These are phyloP conservation scores for Punctoribates punctum DNA, from an alignment of 2,888 invertebrate species.

Conservation along the genomic window DNA sequence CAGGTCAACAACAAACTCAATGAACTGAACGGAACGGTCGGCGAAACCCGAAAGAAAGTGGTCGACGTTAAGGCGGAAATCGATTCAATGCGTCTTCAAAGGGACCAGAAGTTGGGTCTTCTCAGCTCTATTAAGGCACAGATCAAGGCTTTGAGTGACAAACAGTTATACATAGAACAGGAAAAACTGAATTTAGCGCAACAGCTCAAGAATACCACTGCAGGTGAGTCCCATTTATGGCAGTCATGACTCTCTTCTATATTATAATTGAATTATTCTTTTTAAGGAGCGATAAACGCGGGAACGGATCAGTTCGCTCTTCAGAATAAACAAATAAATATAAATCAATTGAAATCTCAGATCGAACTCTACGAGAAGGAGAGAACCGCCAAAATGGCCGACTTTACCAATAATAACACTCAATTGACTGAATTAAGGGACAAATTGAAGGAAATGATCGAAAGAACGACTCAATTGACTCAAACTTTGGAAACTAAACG, in stretches of 20 bases:
- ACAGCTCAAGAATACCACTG: slow-evolving; percentile 47
- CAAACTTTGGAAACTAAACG: slow-evolving; percentile 20
- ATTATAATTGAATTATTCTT: not conserved
- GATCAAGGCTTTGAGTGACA: slow-evolving; percentile 49
- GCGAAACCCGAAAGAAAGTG: slow-evolving; percentile 77
- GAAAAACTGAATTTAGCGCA: slow-evolving; percentile 52
- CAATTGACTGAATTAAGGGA: slow-evolving; percentile 60
- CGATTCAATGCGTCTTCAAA: slow-evolving; percentile 85
- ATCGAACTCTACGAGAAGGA: slow-evolving; percentile 52
- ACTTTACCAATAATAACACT: slow-evolving; percentile 74
- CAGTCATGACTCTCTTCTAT: not conserved
- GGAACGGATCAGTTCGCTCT: slow-evolving; percentile 41
- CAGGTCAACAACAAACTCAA: slow-evolving; percentile 67
- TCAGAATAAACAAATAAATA: slow-evolving; percentile 42
- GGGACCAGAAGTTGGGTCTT: slow-evolving; percentile 83
- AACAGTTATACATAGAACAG: slow-evolving; percentile 51
- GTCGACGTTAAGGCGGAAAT: slow-evolving; percentile 90
- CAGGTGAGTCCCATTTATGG: too few relatives aligned
- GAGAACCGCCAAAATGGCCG: slow-evolving; percentile 67
- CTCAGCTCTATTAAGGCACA: slow-evolving; percentile 63
- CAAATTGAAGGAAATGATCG: slow-evolving; percentile 38
- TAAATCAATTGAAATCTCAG: slow-evolving; percentile 44
- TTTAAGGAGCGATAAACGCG: not conserved
- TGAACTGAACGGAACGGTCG: slow-evolving; percentile 74
- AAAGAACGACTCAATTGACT: not conserved